Base-by-base conservation (phyloP, 2,888 invertebrate species). In the Peribatodes rhomboidaria region DNA sequence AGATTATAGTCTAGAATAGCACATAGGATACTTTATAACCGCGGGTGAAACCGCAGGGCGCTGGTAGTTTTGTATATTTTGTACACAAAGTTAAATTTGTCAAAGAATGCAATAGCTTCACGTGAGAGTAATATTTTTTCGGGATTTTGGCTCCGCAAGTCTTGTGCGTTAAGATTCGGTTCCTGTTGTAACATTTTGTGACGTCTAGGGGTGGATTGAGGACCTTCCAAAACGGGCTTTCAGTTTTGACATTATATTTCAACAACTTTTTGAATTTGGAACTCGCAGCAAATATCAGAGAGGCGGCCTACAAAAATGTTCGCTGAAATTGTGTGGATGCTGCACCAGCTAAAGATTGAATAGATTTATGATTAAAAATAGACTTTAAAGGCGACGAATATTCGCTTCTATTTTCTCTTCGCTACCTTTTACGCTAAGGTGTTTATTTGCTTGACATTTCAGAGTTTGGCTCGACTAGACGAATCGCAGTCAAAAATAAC, bases 401-500 rank as follows among this genome's bases (percentile, higher is more conserved):
- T 14, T 9, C 41, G 18, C 9, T 16, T 52, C 35, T 66, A 61
- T 57, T 56, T 61, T 35, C 42, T 54, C 42, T 14, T 44, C 31
- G 50, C 47, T 62, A 62, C 46, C 62, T 59, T 64, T 64, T 58
- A 46, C 54, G 55, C 14, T 54, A 57, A 57, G 44, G 41, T 55
- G 62, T 59, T 58, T 67, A 60, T 68, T 61, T 61, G 52, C 57
- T 69, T 87, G 87, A 85, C 87, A 85, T 86, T 85, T 84, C 77
- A 78, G 67, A 77, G 76, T 77, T 86, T 83, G 84, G 84, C 85
- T 78, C 79, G 72, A 49, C 49, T 75, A 74, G 73, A 75, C 75
- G 74, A 75, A 70, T 72, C 68, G 62, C 64, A 66, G 77, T 79
- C 85, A 83, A 84, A 86, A 87, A 86, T 87, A 87, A 79, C 79